Evolutionary conservation across 2,797 vertebrate species (phyloP).

Genomic region (Danio jaintianensis): DNA sequence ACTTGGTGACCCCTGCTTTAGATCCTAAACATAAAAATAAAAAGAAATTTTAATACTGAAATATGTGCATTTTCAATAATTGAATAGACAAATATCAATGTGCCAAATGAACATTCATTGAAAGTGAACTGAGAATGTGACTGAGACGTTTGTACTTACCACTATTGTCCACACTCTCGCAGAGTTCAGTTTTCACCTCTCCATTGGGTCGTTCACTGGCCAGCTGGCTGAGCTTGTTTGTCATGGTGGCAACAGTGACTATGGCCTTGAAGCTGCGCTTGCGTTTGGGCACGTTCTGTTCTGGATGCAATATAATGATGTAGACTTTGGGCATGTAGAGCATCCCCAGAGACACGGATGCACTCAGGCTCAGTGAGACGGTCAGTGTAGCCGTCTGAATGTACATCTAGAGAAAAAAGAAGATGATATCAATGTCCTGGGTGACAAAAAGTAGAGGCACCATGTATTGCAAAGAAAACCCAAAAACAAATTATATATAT

Average conservation of each 20-base stretch:
- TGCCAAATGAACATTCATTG: background rate
- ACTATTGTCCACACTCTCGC: conserved; percentile 92
- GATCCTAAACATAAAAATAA: too few relatives aligned
- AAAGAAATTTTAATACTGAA: too few relatives aligned
- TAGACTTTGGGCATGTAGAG: conserved; percentile 99
- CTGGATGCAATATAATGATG: conserved; percentile 96
- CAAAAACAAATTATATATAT: too few relatives aligned
- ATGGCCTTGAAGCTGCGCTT: conserved; percentile 98
- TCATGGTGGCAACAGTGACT: conserved; percentile 95
- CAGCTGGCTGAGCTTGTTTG: conserved; percentile 94
- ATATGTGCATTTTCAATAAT: too few relatives aligned
- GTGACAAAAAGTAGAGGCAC: too few relatives aligned
- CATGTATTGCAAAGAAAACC: too few relatives aligned
- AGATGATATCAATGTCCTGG: background rate
- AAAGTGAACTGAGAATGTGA: background rate
- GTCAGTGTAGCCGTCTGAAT: conserved; percentile 98
- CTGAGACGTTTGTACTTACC: conserved; percentile 81
- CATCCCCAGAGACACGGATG: conserved; percentile 96
- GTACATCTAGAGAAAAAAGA: conserved; percentile 85
- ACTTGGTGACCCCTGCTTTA: too few relatives aligned
- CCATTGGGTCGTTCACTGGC: conserved; percentile 94
- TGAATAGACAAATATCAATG: too few relatives aligned
- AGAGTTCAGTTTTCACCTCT: conserved; percentile 95
- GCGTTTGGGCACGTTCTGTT: conserved; percentile 95
- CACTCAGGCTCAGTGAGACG: conserved; percentile 96